Percentiles rank a stretch among this genome's conserved stretches.
Conservation (phyloP, 1,140 invertebrate genomes). For the Neodiprion lecontei region DNA sequence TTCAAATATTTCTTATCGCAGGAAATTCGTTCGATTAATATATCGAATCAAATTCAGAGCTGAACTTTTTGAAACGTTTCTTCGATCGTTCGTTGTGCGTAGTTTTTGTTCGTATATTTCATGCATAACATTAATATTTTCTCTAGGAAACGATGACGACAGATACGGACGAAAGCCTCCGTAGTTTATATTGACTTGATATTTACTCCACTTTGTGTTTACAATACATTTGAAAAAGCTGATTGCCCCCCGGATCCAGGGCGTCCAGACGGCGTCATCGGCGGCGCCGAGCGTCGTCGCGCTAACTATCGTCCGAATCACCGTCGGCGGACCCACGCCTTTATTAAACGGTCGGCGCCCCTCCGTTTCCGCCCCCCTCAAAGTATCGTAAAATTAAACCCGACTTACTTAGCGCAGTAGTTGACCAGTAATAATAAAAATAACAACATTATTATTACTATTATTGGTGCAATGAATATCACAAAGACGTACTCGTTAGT, state of each 20-base stretch:
- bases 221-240: too few species aligned
- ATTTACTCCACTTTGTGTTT: neutral
- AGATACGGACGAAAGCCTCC: neutral
- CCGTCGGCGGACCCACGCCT: neutral
- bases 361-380: neutral
- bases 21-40: too few species aligned
- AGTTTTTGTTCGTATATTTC: neutral
- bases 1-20: too few species aligned
- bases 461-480: too few species aligned
- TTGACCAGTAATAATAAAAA: too few species aligned
- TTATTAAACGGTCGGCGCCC: neutral
- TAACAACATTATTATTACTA: too few species aligned
- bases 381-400: neutral
- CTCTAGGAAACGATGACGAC: neutral
- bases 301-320: neutral
- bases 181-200: neutral
- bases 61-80: too few species aligned
- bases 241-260: neutral
- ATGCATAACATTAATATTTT: neutral
- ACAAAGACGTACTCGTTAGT: too few species aligned
- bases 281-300: neutral
- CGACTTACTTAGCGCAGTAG: neutral
- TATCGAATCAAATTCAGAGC: too few species aligned
- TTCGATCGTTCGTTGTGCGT: neutral
- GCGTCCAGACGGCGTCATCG: neutral